Evolutionary conservation across 2,797 vertebrate genomes (phyloP).

Genomic region (Bradypus variegatus): DNA sequence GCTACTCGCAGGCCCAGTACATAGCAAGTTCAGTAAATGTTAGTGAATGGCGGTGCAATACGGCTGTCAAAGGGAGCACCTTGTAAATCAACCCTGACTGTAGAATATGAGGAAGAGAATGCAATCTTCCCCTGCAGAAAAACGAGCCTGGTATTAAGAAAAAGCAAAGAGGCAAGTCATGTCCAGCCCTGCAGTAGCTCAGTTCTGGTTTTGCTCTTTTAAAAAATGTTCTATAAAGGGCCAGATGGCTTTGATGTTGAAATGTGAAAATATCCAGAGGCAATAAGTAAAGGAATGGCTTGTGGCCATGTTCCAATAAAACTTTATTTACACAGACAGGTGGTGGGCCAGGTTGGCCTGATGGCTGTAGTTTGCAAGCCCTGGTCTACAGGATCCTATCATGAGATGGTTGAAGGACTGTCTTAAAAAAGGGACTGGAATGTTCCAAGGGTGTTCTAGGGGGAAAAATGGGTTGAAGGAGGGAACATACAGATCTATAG

Average conservation of each 20-base stretch:
- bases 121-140: not conserved
- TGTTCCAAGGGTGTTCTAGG: not conserved
- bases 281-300: not conserved
- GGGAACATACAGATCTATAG: not conserved
- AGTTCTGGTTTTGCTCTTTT: not conserved
- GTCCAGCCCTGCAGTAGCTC: not conserved
- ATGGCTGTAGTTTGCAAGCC: not conserved
- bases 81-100: not conserved
- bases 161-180: not conserved
- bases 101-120: not conserved
- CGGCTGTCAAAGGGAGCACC: not conserved
- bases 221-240: not conserved
- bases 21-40: not conserved
- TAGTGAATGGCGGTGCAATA: not conserved
- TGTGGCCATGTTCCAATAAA: not conserved
- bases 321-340: slow-evolving; percentile 1
- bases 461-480: not conserved
- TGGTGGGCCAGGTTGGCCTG: not conserved
- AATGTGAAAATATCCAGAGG: not conserved
- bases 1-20: not conserved
- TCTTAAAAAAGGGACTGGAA: not conserved
- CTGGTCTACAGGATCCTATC: not conserved
- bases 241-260: not conserved
- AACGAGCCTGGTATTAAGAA: not conserved
- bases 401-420: not conserved